A percentile compares a stretch with the other conserved stretches of the same genome.
Conservation (phyloP, 2,113 vertebrate species). For the Sebastes fasciatus region DNA sequence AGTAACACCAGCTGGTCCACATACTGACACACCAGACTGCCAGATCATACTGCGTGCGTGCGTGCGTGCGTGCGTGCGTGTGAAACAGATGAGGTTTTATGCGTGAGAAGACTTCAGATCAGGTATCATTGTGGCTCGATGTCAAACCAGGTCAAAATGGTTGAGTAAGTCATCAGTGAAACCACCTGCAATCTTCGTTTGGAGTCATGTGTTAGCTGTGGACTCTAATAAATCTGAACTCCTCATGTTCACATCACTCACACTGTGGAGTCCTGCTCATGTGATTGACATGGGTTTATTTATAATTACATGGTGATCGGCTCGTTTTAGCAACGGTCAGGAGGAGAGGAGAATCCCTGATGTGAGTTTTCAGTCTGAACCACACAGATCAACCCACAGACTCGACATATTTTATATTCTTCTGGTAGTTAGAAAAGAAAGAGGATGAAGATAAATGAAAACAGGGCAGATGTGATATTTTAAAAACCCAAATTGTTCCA, state of each 20-base stretch:
- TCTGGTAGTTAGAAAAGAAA: background rate
- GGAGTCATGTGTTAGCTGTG: background rate
- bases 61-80: background rate
- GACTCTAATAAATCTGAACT: background rate
- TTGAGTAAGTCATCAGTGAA: conserved; percentile 31
- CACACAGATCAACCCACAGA: background rate
- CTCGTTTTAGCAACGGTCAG: background rate
- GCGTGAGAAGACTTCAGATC: conserved; percentile 21
- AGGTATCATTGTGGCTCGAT: conserved; percentile 16
- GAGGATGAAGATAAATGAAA: background rate
- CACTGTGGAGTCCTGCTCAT: background rate
- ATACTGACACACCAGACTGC: conserved; percentile 61
- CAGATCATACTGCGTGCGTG: background rate
- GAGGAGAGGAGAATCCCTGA: background rate
- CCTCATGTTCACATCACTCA: background rate
- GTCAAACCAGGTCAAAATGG: background rate
- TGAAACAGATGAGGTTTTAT: background rate
- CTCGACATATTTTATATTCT: background rate
- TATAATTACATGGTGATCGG: background rate
- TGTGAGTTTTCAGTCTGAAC: background rate
- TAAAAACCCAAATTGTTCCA: background rate
- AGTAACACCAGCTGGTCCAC: conserved; percentile 71
- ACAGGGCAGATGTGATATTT: background rate
- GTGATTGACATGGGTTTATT: background rate
- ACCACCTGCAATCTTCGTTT: conserved; percentile 14